Conservation (phyloP, 2,113 vertebrate species). For the Zapus hudsonius region DNA sequence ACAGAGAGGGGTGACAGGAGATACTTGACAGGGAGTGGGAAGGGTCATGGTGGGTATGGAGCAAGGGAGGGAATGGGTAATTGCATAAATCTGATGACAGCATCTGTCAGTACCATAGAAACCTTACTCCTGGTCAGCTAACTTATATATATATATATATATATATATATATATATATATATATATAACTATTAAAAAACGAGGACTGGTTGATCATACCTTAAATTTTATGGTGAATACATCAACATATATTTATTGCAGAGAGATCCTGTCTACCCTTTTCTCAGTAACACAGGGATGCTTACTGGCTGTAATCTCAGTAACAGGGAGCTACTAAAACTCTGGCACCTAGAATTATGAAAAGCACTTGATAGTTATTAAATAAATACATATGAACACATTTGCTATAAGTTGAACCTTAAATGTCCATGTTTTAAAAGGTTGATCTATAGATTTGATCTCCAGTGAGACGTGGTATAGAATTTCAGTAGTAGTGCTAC, state of each 20-base stretch:
- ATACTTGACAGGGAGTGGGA: too few species aligned
- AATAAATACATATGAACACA: not conserved
- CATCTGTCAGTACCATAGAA: too few species aligned
- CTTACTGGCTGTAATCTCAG: not conserved
- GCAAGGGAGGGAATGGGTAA: too few species aligned
- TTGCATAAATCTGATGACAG: too few species aligned
- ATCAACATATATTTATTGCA: not conserved
- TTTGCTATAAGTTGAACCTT: not conserved
- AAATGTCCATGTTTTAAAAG: not conserved
- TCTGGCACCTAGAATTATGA: not conserved
- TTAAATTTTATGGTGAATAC: not conserved
- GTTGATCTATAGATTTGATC: not conserved
- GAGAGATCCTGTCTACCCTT: not conserved
- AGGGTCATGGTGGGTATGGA: too few species aligned
- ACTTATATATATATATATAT: too few species aligned
- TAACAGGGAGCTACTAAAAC: not conserved
- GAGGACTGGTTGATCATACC: too few species aligned
- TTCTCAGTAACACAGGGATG: not conserved
- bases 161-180: too few species aligned
- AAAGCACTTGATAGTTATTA: not conserved
- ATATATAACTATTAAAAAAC: too few species aligned
- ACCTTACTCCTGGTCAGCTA: too few species aligned
- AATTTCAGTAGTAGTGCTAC: not conserved
- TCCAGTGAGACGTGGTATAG: not conserved
- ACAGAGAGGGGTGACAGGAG: too few species aligned